Base-by-base conservation (phyloP, 2,113 vertebrate species). In the Sinocyclocheilus anshuiensis region DNA sequence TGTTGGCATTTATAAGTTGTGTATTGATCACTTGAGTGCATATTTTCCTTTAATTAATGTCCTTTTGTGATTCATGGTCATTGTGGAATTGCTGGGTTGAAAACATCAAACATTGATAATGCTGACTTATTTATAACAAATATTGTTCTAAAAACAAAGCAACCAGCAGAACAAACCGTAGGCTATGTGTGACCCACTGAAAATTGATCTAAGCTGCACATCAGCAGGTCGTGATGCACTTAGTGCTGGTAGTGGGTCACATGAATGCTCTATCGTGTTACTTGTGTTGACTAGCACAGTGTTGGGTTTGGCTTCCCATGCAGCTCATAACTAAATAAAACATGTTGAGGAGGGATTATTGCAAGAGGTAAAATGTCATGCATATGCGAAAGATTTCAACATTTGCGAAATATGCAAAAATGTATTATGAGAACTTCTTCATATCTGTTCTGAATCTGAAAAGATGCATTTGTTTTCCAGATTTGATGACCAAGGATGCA, bases 381-480 rank as follows among this genome's bases (percentile, higher is more conserved):
- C 72, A 29, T 55, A 16, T 71, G 67, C 29, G 16, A 71, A 12
- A 45, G 45, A 77, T 71, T 71, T 36, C 29, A 71, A 4, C 29
- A 20, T 71, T 36, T 10, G 4, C 33, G 5, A 71, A 39, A 71
- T 71, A 1, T 72, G 4, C 69, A 8, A 9, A 36, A 36, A 36
- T 42, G 1, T 8, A 4, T 26, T 18, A 16, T 77, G 16, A 50
- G 50, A 12, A 2, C 0, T 55, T 55, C 3, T 55, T 57, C 18
- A 80, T 82, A 84, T 86, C 20, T 84, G 45, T 79, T 65, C 81
- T 53, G 36, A 53, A 10, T 29, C 50, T 75, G 22, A 76, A 33
- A 59, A 55, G 2, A 74, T 90, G 1, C 91, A 90, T 92, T 84
- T 92, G 26, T 89, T 92, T 88, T 84, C 85, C 92, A 99, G 97